Evolutionary conservation across 2,113 vertebrate species (phyloP), one percentile per base, ranked within the genome.

Genomic region (Isichthys henryi): DNA sequence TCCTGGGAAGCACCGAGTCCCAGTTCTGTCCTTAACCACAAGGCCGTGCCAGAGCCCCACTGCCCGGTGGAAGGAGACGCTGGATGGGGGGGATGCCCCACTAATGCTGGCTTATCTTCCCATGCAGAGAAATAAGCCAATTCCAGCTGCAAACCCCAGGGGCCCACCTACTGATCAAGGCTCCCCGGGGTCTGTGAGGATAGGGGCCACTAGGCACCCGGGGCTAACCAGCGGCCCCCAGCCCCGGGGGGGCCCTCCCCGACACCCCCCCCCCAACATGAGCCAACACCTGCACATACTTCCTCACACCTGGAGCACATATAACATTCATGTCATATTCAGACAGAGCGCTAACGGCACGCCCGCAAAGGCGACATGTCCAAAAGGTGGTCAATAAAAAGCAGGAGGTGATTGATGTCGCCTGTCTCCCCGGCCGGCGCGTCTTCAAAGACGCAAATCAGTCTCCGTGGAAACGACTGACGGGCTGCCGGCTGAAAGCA

Each of bases 21-120:
- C 31, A 84, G n/a, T 48, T 49, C 82, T 50, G 83, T 19, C n/a
- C 48, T 85, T 50, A 48, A 48, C 83, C 48, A 3, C 83, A 85
- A 48, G 23, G 7, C 43, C 46, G 15, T 66, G 62, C 62, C 62
- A 66, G 9, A 27, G 62, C n/a, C 83, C 19, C 7, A 27, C 19
- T 27, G 45, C 46, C 21, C 10, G 17, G 90, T 90, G 62, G 58
- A 88, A 89, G 89, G 84, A 82, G 91, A 90, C 93, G 91, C 91
- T 91, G 94, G 93, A 91, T 89, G 91, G 92, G 94, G 43, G 3
- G 10, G 35, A 19, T 45, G 77, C 15, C 77, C 39, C 31, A 17
- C 77, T 45, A 82, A 35, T 82, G 77, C 31, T 35, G 31, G 27
- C 77, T 82, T 31, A 86, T 50, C 84, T 52, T 52, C n/a, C 46